Base-by-base conservation (phyloP, 2,888 invertebrate species). In the Caradrina clavipalpis region DNA sequence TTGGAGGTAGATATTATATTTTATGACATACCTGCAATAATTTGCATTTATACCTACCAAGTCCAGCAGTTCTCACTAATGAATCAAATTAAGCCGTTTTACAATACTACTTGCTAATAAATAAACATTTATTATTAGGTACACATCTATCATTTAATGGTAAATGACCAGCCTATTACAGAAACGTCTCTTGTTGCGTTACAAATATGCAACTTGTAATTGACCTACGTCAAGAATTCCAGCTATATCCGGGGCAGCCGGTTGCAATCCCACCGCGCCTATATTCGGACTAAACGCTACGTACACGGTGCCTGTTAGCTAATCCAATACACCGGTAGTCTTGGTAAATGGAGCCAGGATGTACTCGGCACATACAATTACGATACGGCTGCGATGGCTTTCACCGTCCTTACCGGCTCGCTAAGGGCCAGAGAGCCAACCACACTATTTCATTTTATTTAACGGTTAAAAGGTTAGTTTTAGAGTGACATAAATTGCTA, bases 391-490 rank as follows among this genome's bases (percentile, higher is more conserved):
- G 8, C 1, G 22, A 57, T 42, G 4, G 21, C 39, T 71, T 61
- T 49, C 57, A 42, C 2, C 10, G 5, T 21, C n/a, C 22, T 22
- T 3, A 35, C 10, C 50, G 17, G 39, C 11, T 39, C 13, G 8
- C 3, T 11, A 39, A 39, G 35, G 10, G 35, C 35, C 35, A 35
- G 11, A 35, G 13, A 39, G 39, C 11, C 39, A 39, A 39, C 39
- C 39, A 39, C 0, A 39, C 13, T 13, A 39, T 39, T 13, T 39
- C 2, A 13, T 39, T 39, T 39, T 39, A 11, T 39, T 39, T 13
- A 39, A 39, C 39, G 11, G 39, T 61, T 65, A 55, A 58, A 53
- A 80, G 7, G 26, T 76, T 80, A 60, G 77, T 66, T 76, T 80
- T 66, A 62, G 59, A 31, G 15, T 15, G 53, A 42, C 42, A 2